Evolutionary conservation across 2,797 vertebrate species (phyloP), one percentile per base, ranked within the genome.

Genomic region (Passerculus sandwichensis): DNA sequence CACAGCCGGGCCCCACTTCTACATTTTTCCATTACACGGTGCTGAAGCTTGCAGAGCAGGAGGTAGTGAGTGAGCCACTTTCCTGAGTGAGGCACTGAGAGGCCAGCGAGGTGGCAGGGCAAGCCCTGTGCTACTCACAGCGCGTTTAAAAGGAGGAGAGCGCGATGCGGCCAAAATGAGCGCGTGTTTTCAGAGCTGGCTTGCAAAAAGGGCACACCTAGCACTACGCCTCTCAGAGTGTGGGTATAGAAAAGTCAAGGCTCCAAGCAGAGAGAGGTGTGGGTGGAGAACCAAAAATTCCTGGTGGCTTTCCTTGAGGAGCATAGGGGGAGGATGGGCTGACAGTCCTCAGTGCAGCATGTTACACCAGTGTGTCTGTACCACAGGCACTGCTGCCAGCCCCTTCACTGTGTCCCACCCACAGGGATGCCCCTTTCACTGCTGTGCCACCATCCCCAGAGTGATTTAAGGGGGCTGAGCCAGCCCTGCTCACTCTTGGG

Each of bases 21-120:
- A 92, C 76, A 94, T 96, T 97, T 97, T 97, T 97, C 96, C 96
- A 96, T 96, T 72, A 96, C 96, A 97, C 5, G 62, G 78, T 76
- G 75, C 18, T 23, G 79, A 88, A 93, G 91, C 82, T 78, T 84
- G 91, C 88, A 84, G 95, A 88, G 77, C 91, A 84, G 91, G 85
- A 96, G 95, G 93, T 32, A 36, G 82, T 10, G 54, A 56, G 54
- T 3, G 54, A 56, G 54, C 54, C 32, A n/a, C 78, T 76, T 93
- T 97, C 93, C 91, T 71, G 71, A 86, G 88, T 2, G 42, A 85
- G 88, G 90, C 92, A 44, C 87, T 26, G 18, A 93, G 83, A 95
- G 94, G 89, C 88, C 78, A 85, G 88, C 4, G 7, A 93, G 81
- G 29, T 9, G 77, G 77, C 64, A 65, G 76, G 80, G 84, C 84